phyloP scores from a whole-genome alignment of 2,888 invertebrate species.

The Hartigia nigra region DNA sequence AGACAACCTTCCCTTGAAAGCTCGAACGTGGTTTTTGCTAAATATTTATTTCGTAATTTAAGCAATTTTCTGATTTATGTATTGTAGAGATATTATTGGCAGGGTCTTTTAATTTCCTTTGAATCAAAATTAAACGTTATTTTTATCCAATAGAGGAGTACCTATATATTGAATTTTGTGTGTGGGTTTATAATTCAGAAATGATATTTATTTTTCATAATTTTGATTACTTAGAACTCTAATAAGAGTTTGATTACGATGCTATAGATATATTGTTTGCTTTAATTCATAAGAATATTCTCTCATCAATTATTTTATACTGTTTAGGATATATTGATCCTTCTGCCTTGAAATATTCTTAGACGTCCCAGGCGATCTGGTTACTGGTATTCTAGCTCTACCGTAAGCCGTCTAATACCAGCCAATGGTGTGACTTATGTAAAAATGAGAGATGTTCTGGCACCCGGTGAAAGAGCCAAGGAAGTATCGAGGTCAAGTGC shows the following conservation, averaged over 20 bases:
- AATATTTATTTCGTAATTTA: background rate
- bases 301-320: background rate
- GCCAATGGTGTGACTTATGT: background rate
- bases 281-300: too few relatives aligned
- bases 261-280: too few relatives aligned
- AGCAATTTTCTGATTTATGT: background rate
- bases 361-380: background rate
- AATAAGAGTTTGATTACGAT: background rate
- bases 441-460: background rate
- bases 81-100: too few relatives aligned
- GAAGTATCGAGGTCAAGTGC: slow-evolving; percentile 54
- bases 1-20: background rate
- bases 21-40: background rate
- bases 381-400: background rate
- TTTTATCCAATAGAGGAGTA: background rate
- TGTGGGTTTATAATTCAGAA: background rate
- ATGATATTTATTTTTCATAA: background rate
- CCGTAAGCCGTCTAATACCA: background rate
- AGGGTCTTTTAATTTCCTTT: too few relatives aligned
- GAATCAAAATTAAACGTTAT: background rate
- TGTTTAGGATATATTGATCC: background rate
- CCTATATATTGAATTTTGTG: background rate
- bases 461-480: background rate
- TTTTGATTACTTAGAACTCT: background rate
- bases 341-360: background rate